A percentile compares a stretch with the other conserved stretches of the same genome.
phyloP scores from a whole-genome alignment of 2,113 vertebrate genomes.

The Oceanites oceanicus region DNA sequence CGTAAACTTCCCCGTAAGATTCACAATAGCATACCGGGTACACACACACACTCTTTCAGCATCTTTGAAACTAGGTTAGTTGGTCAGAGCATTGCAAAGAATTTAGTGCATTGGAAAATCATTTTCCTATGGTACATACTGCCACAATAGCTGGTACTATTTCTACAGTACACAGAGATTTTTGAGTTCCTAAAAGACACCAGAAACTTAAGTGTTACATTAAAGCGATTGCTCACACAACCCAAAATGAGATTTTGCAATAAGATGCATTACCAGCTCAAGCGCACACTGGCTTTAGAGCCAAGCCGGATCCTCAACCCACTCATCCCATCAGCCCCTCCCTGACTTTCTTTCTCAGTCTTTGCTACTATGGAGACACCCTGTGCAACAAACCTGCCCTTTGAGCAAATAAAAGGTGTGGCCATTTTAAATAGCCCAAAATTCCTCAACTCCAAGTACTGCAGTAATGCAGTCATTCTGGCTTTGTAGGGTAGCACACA shows the following conservation, averaged over 20 bases:
- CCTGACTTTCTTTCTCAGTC: background rate
- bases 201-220: background rate
- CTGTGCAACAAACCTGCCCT: constrained; percentile 58
- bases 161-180: background rate
- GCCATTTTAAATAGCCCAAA: constrained; percentile 37
- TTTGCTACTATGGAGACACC: constrained; percentile 61
- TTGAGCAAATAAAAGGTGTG: constrained; percentile 64
- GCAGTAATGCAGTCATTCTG: constrained; percentile 60
- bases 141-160: background rate
- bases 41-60: background rate
- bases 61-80: background rate
- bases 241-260: accelerated
- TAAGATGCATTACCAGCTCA: accelerated
- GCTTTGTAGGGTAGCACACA: constrained; percentile 25
- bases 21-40: background rate
- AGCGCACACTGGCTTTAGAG: background rate
- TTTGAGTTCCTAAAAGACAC: background rate
- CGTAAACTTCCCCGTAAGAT: background rate
- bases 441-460: constrained; percentile 26
- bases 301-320: background rate
- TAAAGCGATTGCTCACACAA: background rate
- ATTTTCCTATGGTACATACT: accelerated
- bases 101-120: too few relatives aligned
- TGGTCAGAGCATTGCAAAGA: background rate
- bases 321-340: background rate